Evolutionary conservation across 1,140 invertebrate genomes (phyloP).

Genomic region (Nomia melanderi): DNA sequence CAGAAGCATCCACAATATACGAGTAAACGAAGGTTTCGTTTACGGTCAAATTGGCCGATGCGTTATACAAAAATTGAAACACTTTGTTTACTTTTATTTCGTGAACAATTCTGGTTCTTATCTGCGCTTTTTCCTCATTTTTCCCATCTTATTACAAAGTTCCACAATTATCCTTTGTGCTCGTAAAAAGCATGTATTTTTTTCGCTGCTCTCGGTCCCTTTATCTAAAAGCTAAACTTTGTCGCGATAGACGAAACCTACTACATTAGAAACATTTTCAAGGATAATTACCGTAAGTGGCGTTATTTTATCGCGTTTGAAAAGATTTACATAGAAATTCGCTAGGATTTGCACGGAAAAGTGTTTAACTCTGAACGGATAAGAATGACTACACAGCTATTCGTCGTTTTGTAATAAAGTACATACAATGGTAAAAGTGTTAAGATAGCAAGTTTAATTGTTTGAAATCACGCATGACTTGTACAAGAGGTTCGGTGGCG

Average conservation of each 20-base stretch:
- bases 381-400: not conserved
- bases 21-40: too few relatives aligned
- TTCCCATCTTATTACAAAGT: too few relatives aligned
- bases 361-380: not conserved
- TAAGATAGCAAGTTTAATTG: not conserved
- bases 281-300: not conserved
- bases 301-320: not conserved
- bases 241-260: not conserved
- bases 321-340: not conserved
- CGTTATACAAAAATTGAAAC: too few relatives aligned
- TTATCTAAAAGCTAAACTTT: not conserved
- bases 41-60: too few relatives aligned
- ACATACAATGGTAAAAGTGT: not conserved
- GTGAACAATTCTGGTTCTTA: too few relatives aligned
- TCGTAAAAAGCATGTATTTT: too few relatives aligned
- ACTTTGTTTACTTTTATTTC: too few relatives aligned
- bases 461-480: not conserved
- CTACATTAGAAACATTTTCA: not conserved
- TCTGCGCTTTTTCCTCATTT: too few relatives aligned
- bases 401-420: not conserved
- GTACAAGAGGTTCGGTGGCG: too few relatives aligned
- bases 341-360: not conserved
- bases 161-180: too few relatives aligned
- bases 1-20: too few relatives aligned
- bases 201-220: not conserved